Base-by-base conservation (phyloP, 2,888 invertebrate genomes). In the Phanerotoma sp. region DNA sequence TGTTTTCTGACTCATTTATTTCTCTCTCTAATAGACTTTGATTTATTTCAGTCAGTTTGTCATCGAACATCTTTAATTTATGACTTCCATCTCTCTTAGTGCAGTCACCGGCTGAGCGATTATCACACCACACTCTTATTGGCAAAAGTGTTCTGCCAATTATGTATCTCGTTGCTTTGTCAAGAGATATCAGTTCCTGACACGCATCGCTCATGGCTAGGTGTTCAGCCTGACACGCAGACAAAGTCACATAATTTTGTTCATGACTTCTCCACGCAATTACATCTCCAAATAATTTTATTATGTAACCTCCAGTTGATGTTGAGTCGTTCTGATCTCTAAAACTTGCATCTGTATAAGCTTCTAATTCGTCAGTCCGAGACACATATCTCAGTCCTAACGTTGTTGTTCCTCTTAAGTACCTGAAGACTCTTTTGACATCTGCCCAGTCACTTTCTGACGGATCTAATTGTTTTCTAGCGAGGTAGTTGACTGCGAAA, bases 231-330 rank as follows among this genome's bases (percentile, higher is more conserved):
- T 57, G 54, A 38, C 57, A 57, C 11, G 57, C 48, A 16, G 51
- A 57, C 10, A 57, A 15, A 13, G 51, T 41, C 46, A 45, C 25
- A 42, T 35, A 54, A 7, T 46, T 37, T 48, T 58, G 54, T 30
- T 58, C 54, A 25, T 50, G 54, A 44, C 54, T 54, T 48, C 54
- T 58, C 54, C 57, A 58, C 25, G 54, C 51, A 11, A 58, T 51
- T 38, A 35, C 28, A 20, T 58, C 58, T 15, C 55, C 55, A 38
- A 51, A 58, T 20, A 58, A 7, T 37, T 46, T 51, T 18, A 58
- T 55, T 11, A 50, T 13, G 32, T 54, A 54, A 41, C 58, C 58
- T 16, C 52, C 35, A 6, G 54, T 58, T n/a, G 58, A 51, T n/a
- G n/a, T n/a, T n/a, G n/a, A n/a, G n/a, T n/a, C n/a, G n/a, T n/a